Conservation (phyloP, 1,140 invertebrate genomes). For the Hyles euphorbiae region DNA sequence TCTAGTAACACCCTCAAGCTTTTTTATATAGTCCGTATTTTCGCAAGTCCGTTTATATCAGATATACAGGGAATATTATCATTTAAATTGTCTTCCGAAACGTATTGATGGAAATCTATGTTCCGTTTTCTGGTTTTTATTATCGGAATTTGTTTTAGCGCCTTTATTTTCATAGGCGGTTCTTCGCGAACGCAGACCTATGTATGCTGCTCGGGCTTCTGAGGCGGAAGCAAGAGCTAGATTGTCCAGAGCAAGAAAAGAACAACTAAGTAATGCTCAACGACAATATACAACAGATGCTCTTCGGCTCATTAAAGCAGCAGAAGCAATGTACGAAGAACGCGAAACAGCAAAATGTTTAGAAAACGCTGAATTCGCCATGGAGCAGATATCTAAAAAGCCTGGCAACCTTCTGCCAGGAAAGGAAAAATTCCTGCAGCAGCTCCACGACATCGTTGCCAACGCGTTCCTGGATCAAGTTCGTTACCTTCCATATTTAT, state of each 20-base stretch:
- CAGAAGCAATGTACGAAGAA: conserved; percentile 35
- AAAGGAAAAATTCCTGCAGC: conserved; percentile 55
- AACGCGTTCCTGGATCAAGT: conserved; percentile 61
- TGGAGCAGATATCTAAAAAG: conserved; percentile 57
- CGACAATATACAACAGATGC: conserved; percentile 49
- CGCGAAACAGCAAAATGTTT: conserved; percentile 54
- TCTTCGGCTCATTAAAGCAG: conserved; percentile 38
- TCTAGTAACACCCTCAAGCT: conserved; percentile 6
- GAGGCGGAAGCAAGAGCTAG: conserved; percentile 44
- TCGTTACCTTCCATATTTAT: conserved; percentile 13
- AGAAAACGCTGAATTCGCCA: conserved; percentile 55
- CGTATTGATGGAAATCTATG: conserved; percentile 1
- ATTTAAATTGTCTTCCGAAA: conserved; percentile 17
- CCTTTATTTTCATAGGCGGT: conserved; percentile 32
- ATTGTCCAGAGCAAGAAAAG: conserved; percentile 40
- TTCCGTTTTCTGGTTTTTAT: conserved; percentile 5
- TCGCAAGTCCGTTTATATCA: conserved; percentile 13
- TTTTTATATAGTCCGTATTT: conserved; percentile 16
- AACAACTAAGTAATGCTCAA: conserved; percentile 42
- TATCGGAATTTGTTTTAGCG: not conserved
- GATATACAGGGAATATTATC: conserved; percentile 15
- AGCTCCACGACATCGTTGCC: conserved; percentile 48
- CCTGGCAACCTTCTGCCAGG: conserved; percentile 43
- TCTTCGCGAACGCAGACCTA: conserved; percentile 50
- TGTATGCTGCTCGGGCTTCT: conserved; percentile 52